A percentile compares a stretch with the other conserved stretches of the same genome.
Conservation (phyloP, 2,888 invertebrate species). For the Mimumesa dahlbomi region DNA sequence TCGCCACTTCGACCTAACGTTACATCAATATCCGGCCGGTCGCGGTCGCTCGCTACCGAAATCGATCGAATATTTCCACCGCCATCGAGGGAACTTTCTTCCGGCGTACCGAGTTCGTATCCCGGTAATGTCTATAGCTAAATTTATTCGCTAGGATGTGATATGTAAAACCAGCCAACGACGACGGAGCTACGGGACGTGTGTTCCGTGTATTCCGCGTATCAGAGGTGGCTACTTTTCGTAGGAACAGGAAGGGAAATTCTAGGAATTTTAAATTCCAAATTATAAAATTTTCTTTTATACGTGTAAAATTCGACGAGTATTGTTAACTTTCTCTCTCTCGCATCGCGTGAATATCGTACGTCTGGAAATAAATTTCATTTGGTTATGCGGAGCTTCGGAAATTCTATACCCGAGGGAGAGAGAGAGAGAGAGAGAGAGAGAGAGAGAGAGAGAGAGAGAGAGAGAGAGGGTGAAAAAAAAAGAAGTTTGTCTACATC, state of each 20-base stretch:
- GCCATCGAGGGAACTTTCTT: neutral
- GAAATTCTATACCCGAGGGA: constrained; percentile 5
- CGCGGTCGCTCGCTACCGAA: neutral
- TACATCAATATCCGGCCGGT: no score
- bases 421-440: no score
- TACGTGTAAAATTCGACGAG: constrained; percentile 6
- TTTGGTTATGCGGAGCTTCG: neutral
- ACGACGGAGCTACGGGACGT: neutral
- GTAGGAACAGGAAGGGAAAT: neutral
- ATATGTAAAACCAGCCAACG: neutral
- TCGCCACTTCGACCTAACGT: no score
- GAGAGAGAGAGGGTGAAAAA: no score
- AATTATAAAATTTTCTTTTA: constrained; percentile 14
- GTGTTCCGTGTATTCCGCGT: neutral
- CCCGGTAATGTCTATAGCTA: neutral
- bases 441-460: no score
- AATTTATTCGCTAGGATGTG: neutral
- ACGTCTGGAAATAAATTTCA: constrained; percentile 8
- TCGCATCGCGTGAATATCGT: neutral
- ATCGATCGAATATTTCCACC: neutral
- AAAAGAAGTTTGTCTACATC: no score
- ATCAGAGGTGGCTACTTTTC: neutral
- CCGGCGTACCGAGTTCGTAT: neutral
- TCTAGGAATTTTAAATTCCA: neutral
- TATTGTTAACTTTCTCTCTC: neutral